Evolutionary conservation across 2,797 vertebrate species (phyloP).

Genomic region (Acridotheres tristis): DNA sequence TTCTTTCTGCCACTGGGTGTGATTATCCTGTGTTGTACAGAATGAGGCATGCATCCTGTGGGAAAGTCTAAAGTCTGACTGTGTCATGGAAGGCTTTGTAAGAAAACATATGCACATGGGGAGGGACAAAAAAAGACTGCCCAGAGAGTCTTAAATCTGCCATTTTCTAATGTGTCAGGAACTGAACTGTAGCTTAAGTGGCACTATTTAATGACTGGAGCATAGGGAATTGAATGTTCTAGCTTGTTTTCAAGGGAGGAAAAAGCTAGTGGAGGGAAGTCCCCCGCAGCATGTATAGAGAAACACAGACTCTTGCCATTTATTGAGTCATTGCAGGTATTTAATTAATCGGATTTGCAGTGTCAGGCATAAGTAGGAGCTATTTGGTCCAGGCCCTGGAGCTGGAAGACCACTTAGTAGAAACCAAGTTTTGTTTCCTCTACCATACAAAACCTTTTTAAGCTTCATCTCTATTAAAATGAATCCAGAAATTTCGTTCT

Average conservation of each 20-base stretch:
- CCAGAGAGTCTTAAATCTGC: conserved; percentile 9
- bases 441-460: background rate
- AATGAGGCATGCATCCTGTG: conserved; percentile 56
- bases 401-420: background rate
- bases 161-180: background rate
- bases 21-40: conserved; percentile 45
- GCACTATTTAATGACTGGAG: background rate
- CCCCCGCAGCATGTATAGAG: background rate
- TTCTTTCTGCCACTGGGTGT: conserved; percentile 49
- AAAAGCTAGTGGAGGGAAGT: background rate
- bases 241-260: background rate
- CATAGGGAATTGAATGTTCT: background rate
- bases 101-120: background rate
- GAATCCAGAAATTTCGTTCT: background rate
- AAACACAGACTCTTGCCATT: background rate
- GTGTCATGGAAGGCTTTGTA: background rate
- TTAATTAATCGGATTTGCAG: background rate
- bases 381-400: background rate
- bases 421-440: background rate
- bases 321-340: background rate
- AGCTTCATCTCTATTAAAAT: background rate
- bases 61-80: conserved; percentile 44
- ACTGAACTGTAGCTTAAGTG: background rate
- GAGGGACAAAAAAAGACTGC: background rate
- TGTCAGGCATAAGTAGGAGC: background rate